Conservation (phyloP, 2,888 invertebrate genomes). For the Cheilosia variabilis region DNA sequence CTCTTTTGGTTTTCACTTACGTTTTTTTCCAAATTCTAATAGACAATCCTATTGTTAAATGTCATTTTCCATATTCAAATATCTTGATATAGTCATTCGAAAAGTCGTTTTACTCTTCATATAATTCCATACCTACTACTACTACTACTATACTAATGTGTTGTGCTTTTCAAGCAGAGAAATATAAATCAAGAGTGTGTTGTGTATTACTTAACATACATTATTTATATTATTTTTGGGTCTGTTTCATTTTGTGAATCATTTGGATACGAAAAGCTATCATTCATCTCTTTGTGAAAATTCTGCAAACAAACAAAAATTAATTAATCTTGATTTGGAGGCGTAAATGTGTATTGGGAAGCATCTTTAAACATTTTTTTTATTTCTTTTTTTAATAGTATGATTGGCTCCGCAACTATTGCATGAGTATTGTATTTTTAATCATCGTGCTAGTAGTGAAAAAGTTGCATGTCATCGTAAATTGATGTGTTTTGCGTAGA, state of each 20-base stretch:
- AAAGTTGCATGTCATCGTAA: neutral
- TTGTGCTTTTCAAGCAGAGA: conserved; percentile 47
- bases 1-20: conserved; percentile 40
- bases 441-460: neutral
- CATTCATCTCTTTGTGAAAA: conserved; percentile 22
- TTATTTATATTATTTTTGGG: conserved; percentile 30
- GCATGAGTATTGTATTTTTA: neutral
- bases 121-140: conserved; percentile 46
- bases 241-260: conserved; percentile 43
- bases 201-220: conserved; percentile 25
- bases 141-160: conserved; percentile 54
- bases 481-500: neutral
- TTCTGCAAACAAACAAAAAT: conserved; percentile 22
- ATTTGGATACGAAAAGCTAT: neutral
- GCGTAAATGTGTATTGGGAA: conserved; percentile 35
- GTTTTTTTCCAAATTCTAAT: conserved; percentile 33
- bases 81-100: conserved; percentile 61
- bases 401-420: neutral
- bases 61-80: conserved; percentile 56
- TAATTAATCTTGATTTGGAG: conserved; percentile 13
- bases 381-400: conserved; percentile 1
- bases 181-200: conserved; percentile 35
- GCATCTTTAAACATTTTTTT: conserved; percentile 22
- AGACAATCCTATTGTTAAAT: conserved; percentile 54
- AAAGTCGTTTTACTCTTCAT: conserved; percentile 53